Evolutionary conservation across 2,113 vertebrate species (phyloP).

Genomic region (Rhineura floridana): DNA sequence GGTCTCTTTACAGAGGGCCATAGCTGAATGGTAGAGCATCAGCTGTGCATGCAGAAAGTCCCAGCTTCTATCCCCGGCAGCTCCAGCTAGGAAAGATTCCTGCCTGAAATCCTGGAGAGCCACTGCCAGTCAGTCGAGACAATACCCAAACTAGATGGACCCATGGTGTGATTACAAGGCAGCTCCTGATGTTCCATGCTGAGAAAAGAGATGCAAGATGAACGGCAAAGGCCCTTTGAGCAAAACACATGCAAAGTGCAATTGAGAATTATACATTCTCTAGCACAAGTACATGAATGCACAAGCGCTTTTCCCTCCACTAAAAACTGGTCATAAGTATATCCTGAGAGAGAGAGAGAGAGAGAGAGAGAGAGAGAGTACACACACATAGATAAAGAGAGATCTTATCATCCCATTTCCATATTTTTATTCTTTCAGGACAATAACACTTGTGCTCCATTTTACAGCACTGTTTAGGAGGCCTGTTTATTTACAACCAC

Average conservation of each 20-base stretch:
- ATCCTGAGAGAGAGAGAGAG: no score
- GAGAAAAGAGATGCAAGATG: not conserved
- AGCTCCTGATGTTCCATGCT: not conserved
- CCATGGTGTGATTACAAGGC: no score
- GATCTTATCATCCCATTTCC: not conserved
- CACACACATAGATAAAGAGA: not conserved
- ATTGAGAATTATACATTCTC: not conserved
- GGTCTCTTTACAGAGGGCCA: not conserved
- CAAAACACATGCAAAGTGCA: not conserved
- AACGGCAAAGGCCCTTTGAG: not conserved
- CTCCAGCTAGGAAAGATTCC: no score
- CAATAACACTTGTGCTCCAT: slow-evolving; percentile 17
- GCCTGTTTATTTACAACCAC: slow-evolving; percentile 38
- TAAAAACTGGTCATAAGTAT: not conserved
- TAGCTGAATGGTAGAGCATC: no score
- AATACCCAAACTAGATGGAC: no score
- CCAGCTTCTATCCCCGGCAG: no score
- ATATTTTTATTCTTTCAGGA: not conserved
- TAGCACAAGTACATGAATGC: not conserved
- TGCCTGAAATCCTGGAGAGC: no score
- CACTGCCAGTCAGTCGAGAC: no score
- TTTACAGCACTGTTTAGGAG: slow-evolving; percentile 6
- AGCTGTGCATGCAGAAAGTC: no score
- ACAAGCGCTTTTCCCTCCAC: not conserved
- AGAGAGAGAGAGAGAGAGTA: no score